These are phyloP conservation scores for Parotocinclus haroldoi DNA, from an alignment of 2,797 vertebrate species.

Conservation along the genomic window DNA sequence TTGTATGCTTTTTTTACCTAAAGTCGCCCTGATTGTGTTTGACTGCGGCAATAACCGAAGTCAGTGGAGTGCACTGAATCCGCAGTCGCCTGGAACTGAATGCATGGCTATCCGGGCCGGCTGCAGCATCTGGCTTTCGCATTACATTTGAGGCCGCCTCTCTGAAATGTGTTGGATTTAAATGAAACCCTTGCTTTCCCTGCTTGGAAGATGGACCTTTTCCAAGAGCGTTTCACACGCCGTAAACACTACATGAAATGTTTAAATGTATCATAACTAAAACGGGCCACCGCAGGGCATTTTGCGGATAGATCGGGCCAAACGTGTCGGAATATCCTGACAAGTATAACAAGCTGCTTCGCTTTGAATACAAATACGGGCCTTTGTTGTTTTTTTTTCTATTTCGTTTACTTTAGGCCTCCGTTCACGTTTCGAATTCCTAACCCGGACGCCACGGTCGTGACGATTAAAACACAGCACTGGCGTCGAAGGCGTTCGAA, in stretches of 20 bases:
- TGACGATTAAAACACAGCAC: no score
- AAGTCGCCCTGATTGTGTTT: constrained; percentile 72
- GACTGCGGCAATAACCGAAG: constrained; percentile 66
- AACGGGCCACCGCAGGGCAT: constrained; percentile 55
- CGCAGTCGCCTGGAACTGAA: constrained; percentile 60
- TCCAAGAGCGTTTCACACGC: constrained; percentile 70
- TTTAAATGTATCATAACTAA: constrained; percentile 64
- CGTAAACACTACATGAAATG: constrained; percentile 67
- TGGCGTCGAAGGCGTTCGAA: not conserved
- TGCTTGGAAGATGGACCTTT: constrained; percentile 62
- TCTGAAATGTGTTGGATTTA: constrained; percentile 70
- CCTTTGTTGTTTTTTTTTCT: no score
- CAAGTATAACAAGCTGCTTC: no score
- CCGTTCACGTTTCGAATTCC: no score
- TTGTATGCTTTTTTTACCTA: constrained; percentile 58
- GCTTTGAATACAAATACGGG: no score
- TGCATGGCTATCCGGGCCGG: constrained; percentile 53
- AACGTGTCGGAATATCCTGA: no score
- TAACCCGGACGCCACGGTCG: no score
- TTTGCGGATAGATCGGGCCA: no score
- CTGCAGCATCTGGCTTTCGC: constrained; percentile 70
- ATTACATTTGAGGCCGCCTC: constrained; percentile 64
- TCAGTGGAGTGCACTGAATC: constrained; percentile 60
- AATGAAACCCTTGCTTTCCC: constrained; percentile 65
- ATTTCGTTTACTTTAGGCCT: no score